Evolutionary conservation across 2,113 vertebrate genomes (phyloP), one percentile per base, ranked within the genome.

Genomic region (Ammodytes dubius): DNA sequence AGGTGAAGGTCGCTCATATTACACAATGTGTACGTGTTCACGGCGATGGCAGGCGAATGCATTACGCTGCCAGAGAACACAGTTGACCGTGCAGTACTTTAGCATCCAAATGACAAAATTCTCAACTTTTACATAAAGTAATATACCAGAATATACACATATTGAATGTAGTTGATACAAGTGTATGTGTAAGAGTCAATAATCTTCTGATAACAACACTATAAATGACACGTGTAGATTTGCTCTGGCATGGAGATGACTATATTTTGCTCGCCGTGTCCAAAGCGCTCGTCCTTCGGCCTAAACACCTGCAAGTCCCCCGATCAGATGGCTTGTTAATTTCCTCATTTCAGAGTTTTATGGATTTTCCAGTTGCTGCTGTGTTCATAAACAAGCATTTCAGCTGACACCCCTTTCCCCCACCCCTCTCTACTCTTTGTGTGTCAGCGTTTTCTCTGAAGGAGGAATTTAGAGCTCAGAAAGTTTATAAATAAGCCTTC

Each of bases 401-500:
- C 96, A 90, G 61, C 95, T 95, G 95, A 96, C 96, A 27, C 27
- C 27, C 27, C 27, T 27, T 27, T 27, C 96, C 45, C 75, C 43
- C 94, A 17, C 95, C 74, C 35, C 46, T 74, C 90, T 91, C 96
- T 27, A 27, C 27, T 95, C 95, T 94, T 93, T 96, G 93, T 95
- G 96, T 95, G 97, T 97, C 96, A 96, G 96, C 95, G 85, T 96
- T 96, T 97, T 98, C 97, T 97, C 96, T 96, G 96, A 96, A 95
- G 95, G 94, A 98, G 97, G 97, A 98, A 97, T 97, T 97, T 95
- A 95, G 94, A 96, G 96, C 96, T 95, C 96, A 95, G 97, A 98
- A 99, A 98, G 97, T 99, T 99, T 99, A 99, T 98, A 99, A 99
- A 99, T 99, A 99, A 98, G 97, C 96, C 98, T 98, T 99, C 98